phyloP scores from a whole-genome alignment of 2,888 invertebrate species.

The Micoletzkya japonica region DNA sequence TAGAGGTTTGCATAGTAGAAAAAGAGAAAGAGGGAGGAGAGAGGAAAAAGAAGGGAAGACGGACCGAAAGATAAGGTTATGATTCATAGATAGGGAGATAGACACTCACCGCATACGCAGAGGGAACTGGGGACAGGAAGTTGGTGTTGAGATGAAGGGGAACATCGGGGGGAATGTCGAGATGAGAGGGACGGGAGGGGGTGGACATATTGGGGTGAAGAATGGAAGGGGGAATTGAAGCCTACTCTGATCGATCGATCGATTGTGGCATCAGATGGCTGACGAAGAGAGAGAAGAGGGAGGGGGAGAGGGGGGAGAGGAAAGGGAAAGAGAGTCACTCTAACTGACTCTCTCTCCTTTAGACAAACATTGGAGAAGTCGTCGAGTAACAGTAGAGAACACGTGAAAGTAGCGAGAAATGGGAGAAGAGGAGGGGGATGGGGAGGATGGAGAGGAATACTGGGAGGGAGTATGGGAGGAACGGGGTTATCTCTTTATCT shows the following conservation, averaged over 20 bases:
- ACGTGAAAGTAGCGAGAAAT: neutral
- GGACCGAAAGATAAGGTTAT: too few species aligned
- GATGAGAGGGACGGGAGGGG: constrained; percentile 19
- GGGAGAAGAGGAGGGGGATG: constrained; percentile 1
- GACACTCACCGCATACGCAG: constrained; percentile 13
- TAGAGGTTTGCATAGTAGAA: constrained; percentile 13
- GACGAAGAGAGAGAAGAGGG: constrained; percentile 2
- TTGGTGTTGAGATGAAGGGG: constrained; percentile 42
- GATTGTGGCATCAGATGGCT: neutral
- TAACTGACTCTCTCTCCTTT: too few species aligned
- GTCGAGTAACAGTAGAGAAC: neutral
- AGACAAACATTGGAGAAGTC: neutral
- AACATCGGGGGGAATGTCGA: constrained; percentile 38
- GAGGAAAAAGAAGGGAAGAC: constrained; percentile 9
- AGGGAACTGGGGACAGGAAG: constrained; percentile 12
- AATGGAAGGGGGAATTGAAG: too few species aligned
- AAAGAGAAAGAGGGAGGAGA: constrained; percentile 13
- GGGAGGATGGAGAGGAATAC: constrained; percentile 2
- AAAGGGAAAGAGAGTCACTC: constrained; percentile 12
- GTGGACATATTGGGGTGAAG: too few species aligned
- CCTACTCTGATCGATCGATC: neutral
- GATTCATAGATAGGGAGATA: neutral
- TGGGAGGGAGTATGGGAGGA: neutral
- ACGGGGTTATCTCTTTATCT: neutral
- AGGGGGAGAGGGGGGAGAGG: neutral